Evolutionary conservation across 1,140 invertebrate genomes (phyloP).

Genomic region (Pseudomyrmex cubaensis): DNA sequence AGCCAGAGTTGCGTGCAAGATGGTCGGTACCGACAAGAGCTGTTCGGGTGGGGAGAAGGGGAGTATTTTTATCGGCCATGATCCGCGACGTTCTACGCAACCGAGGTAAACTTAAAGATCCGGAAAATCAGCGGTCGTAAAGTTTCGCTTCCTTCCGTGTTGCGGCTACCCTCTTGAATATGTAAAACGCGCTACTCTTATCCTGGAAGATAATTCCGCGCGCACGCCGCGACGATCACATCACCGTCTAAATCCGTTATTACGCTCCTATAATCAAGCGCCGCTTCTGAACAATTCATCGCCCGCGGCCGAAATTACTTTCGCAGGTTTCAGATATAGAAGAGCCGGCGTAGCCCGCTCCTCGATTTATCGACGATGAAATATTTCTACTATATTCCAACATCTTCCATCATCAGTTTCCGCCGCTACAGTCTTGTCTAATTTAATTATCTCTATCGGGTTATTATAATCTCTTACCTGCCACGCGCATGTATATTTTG

Average conservation of each 20-base stretch:
- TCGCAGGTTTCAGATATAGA: not conserved
- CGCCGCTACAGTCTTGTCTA: no score
- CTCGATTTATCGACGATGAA: slow-evolving; percentile 4
- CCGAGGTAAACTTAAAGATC: slow-evolving; percentile 45
- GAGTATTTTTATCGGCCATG: slow-evolving; percentile 62
- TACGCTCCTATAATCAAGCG: slow-evolving; percentile 43
- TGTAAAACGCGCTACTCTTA: slow-evolving; percentile 10
- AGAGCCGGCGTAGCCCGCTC: not conserved
- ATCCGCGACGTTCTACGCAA: slow-evolving; percentile 47
- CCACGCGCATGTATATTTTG: not conserved
- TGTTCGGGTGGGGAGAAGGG: not conserved
- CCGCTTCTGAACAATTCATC: slow-evolving; percentile 33
- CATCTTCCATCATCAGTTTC: not conserved
- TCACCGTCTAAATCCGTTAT: slow-evolving; percentile 24
- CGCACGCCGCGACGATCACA: not conserved
- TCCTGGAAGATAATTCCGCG: slow-evolving; percentile 6
- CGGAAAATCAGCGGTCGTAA: slow-evolving; percentile 13
- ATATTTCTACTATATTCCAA: not conserved
- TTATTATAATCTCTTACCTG: not conserved
- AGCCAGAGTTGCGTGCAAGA: not conserved
- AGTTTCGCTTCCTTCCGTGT: not conserved
- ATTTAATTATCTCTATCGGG: not conserved
- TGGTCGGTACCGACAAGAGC: not conserved
- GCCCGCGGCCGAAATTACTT: slow-evolving; percentile 25
- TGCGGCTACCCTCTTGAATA: slow-evolving; percentile 48